Conservation (phyloP, 37 sponge, comb jelly and placozoan species). For the Spongilla lacustris region DNA sequence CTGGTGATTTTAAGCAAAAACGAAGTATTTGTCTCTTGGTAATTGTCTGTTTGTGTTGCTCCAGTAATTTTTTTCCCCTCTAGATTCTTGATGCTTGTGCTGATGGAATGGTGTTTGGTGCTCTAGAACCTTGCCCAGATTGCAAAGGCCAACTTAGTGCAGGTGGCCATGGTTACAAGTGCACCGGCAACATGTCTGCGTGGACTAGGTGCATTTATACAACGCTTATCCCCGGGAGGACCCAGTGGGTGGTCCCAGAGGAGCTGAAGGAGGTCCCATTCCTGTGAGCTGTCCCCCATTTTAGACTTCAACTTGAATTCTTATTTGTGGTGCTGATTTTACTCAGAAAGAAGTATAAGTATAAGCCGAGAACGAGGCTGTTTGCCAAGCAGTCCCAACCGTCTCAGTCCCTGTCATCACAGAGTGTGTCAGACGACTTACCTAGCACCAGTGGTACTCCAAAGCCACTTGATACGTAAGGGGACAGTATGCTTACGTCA, state of each 20-base stretch:
- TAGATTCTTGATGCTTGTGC: conserved; percentile 77
- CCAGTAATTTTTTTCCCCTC: neutral
- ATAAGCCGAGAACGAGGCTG: conserved; percentile 26
- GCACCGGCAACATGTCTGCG: conserved; percentile 89
- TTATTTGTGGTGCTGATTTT: neutral
- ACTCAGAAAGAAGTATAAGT: conserved; percentile 69
- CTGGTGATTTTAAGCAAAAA: too few relatives aligned
- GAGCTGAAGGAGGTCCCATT: conserved; percentile 48
- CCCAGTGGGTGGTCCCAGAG: conserved; percentile 75
- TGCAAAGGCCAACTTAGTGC: conserved; percentile 79
- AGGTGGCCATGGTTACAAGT: conserved; percentile 66
- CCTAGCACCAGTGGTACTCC: conserved; percentile 36
- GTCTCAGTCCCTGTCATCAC: conserved; percentile 6
- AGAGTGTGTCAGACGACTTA: neutral
- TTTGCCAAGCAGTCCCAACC: conserved; percentile 53
- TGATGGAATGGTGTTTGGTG: conserved; percentile 92
- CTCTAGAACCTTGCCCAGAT: conserved; percentile 68
- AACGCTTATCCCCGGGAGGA: conserved; percentile 68
- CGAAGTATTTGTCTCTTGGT: too few relatives aligned
- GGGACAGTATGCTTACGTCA: neutral
- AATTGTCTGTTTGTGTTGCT: too few relatives aligned
- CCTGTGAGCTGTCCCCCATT: conserved; percentile 29
- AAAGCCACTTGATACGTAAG: neutral
- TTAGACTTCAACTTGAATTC: neutral
- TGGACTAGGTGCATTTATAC: conserved; percentile 91